These are phyloP conservation scores for Byasa hedistus DNA, from an alignment of 2,888 invertebrate genomes.

Conservation along the genomic window DNA sequence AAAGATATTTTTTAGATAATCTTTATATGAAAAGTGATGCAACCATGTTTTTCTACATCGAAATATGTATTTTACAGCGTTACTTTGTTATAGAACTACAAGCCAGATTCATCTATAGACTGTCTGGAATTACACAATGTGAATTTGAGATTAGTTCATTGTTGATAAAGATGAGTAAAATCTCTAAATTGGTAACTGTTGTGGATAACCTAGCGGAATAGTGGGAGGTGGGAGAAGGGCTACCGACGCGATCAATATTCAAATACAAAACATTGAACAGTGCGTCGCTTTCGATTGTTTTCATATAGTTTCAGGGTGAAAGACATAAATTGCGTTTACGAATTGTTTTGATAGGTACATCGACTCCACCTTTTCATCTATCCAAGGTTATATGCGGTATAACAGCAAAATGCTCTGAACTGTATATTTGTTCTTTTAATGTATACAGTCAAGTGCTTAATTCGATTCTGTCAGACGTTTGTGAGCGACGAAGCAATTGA, in stretches of 20 bases:
- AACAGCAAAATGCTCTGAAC: background rate
- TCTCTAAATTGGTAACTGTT: background rate
- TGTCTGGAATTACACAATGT: too few relatives aligned
- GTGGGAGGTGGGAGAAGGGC: conserved; percentile 34
- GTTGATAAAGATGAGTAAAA: background rate
- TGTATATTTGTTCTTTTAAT: background rate
- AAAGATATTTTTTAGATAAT: background rate
- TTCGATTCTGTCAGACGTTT: background rate
- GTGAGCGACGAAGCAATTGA: background rate
- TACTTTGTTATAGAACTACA: too few relatives aligned
- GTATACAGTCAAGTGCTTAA: background rate
- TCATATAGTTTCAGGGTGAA: conserved; percentile 7
- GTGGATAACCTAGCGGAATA: conserved; percentile 29
- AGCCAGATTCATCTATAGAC: too few relatives aligned
- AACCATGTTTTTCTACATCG: too few relatives aligned
- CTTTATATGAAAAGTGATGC: too few relatives aligned
- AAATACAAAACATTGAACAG: conserved; percentile 45
- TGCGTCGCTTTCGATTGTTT: conserved; percentile 37
- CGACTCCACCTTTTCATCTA: background rate
- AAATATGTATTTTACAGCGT: too few relatives aligned
- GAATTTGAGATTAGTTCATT: too few relatives aligned
- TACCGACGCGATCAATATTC: conserved; percentile 55
- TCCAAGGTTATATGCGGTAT: background rate
- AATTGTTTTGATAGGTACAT: background rate
- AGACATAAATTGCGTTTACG: conserved; percentile 10